Base-by-base conservation (phyloP, 2,797 vertebrate genomes). In the Acipenser ruthenus region DNA sequence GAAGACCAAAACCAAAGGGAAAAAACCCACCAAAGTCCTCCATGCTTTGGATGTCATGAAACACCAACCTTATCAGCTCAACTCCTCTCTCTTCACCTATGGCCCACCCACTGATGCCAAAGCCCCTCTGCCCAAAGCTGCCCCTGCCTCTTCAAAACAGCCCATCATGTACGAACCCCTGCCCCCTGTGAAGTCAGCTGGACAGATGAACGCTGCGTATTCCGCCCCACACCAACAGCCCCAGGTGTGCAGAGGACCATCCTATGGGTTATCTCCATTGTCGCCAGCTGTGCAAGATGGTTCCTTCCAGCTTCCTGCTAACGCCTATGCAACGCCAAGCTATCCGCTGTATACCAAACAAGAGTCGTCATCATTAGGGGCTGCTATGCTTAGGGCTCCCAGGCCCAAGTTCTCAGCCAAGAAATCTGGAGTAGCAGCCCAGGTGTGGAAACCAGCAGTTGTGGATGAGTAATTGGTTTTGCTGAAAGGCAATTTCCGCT, bases 351-450 rank as follows among this genome's bases (percentile, higher is more conserved):
- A 89, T 74, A 82, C 89, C 56, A 92, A 90, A 84, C 88, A 89
- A 62, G 92, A 93, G 74, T 84, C 88, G 5, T 37, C 49, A 78
- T 70, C 65, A 82, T 89, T 64, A 37, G 83, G 78, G 68, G 70
- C 80, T 10, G 78, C 66, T 65, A 81, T 88, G 75, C 83, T 77
- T 73, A 80, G 89, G 74, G 93, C 93, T 67, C 96, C 97, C 0
- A 93, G 92, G 87, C 97, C 97, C 68, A 98, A 90, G 79, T 99
- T 99, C 82, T 96, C 90, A 55, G 97, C 97, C 71, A 98, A 96
- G 88, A 98, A 94, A 86, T 87, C 91, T 62, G 85, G 84, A 1
- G 83, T 86, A 77, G 85, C 86, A 64, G 93, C 92, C 73, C 96
- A 98, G 88, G 96, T 99, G 85, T 99, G 97, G 97, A 98, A 95